These are phyloP conservation scores for Stictonetta naevosa DNA, from an alignment of 2,113 vertebrate genomes.

Conservation along the genomic window DNA sequence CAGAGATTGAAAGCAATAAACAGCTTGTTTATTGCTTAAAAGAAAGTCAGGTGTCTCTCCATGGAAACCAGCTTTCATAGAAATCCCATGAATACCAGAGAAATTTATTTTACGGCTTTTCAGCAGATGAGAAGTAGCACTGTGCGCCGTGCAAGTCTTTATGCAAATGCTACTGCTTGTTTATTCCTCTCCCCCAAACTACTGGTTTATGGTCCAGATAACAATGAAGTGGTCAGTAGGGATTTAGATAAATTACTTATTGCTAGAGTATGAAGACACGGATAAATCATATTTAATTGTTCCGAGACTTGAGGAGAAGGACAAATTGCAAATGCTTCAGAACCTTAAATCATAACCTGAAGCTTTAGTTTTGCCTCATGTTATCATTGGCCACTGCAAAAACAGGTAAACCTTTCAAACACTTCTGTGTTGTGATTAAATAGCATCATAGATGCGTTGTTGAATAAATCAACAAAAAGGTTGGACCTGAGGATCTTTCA, in stretches of 20 bases:
- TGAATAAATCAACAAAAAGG: neutral
- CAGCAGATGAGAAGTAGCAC: neutral
- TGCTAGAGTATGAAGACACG: neutral
- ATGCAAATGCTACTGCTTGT: neutral
- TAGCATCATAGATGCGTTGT: neutral
- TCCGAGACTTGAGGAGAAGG: neutral
- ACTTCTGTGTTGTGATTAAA: neutral
- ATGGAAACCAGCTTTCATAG: constrained; percentile 41
- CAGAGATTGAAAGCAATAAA: neutral
- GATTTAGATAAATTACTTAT: neutral
- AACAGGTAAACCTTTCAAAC: neutral
- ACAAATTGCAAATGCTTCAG: neutral
- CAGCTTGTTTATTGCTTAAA: neutral
- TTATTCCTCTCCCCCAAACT: neutral
- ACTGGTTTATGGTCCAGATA: neutral
- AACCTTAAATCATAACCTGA: neutral
- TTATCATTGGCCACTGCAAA: neutral
- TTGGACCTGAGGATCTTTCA: neutral
- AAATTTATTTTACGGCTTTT: constrained; percentile 1
- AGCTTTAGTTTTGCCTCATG: neutral
- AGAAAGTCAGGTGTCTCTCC: constrained; percentile 18
- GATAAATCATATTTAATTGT: neutral
- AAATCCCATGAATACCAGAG: neutral
- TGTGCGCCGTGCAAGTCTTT: neutral
- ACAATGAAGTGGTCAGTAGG: neutral